Evolutionary conservation across 1,140 invertebrate genomes (phyloP), one percentile per base, ranked within the genome.

Genomic region (Agraylea sexmaculata): DNA sequence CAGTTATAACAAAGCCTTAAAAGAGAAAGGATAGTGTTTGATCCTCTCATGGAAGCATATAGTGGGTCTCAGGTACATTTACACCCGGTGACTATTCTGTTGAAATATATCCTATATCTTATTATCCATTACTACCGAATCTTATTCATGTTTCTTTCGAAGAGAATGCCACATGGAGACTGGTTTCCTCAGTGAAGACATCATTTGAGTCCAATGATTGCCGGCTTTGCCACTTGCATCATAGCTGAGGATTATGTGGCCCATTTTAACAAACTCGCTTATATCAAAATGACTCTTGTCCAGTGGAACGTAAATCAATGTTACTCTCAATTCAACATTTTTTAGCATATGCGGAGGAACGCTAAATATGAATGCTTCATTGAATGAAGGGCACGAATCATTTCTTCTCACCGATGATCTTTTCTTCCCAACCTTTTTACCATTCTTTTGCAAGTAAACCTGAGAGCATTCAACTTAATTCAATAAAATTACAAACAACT

Each of bases 141-240:
- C n/a, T 25, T 25, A 12, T 12, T 25, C 23, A 20, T 46, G 45
- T 44, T 28, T 44, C 22, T 36, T 32, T 43, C 80, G 67, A n/a
- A 88, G 62, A 18, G 77, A 70, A 60, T 88, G 85, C 83, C 83
- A 87, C 81, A 85, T 86, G 7, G 82, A 80, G 27, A 86, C 76
- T 1, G 83, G 82, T 56, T 83, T 85, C 41, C 83, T 72, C 28
- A 84, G 67, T 13, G 80, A 79, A n/a, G 74, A 68, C 42, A 87
- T 62, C 83, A 87, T 87, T 60, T 87, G 83, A 49, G 78, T 77
- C 83, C 83, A 88, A 53, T 87, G 84, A 31, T 73, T 73, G n/a
- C 80, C 53, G 0, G 81, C 72, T 51, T 77, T 77, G 22, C 82
- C 83, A 2, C 66, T 66, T 1, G 77, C 70, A 44, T 75, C 70